Base-by-base conservation (phyloP, 2,113 vertebrate species). In the Callaeas wilsoni region DNA sequence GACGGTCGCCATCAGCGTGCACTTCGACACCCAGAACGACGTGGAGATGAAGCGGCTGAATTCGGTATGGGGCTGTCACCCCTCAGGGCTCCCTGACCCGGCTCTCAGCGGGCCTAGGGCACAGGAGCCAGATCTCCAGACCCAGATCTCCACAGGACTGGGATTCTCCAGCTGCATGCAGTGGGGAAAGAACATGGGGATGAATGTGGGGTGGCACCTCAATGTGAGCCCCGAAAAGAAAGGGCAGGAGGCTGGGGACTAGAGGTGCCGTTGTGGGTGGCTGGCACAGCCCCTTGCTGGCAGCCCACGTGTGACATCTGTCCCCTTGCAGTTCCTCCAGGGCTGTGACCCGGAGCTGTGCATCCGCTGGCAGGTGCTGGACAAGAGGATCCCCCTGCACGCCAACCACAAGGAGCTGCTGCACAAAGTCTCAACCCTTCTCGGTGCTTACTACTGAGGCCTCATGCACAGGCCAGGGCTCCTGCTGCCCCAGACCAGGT, bases 361-460 rank as follows among this genome's bases (percentile, higher is more conserved):
- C 84, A 91, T 99, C 80, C 97, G 96, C 70, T 99, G 99, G 99
- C 97, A 97, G 88, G 98, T 98, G 95, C 95, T 99, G 86, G 99
- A 98, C 96, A 92, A 96, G 90, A 98, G 97, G 73, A 97, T 98
- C 17, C 95, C 96, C 0, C 96, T 99, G 11, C 92, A 97, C 1
- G 22, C 98, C 15, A 97, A 98, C 96, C 99, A 99, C 96, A 99
- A 97, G 97, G 87, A 98, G 13, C 96, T 98, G 57, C 98, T 99
- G 63, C 96, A 88, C 75, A 97, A 94, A 87, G 98, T 97, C 21
- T 98, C 98, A 0, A 7, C 96, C 12, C 90, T 96, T 35, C 97
- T 98, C 0, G 95, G 96, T 18, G 97, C 97, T 41, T 97, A 98
- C 81, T 98, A 98, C 87, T 99, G 97, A 99, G 32, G 63, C 41